Evolutionary conservation across 1,140 invertebrate species (phyloP).

Genomic region (Drosophila arawakana): DNA sequence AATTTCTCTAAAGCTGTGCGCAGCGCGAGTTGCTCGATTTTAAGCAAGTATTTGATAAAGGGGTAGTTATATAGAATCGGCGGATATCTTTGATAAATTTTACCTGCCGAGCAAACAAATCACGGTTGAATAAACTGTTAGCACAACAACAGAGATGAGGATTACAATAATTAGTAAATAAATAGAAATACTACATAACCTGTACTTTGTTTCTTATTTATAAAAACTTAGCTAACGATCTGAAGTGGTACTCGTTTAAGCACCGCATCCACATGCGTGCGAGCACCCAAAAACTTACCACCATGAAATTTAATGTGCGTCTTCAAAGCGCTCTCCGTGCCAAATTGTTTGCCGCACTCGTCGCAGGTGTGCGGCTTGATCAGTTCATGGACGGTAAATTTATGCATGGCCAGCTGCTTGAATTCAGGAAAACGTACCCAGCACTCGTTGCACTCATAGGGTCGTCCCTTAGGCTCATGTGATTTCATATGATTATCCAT

Average conservation of each 20-base stretch:
- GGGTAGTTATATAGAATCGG: background rate
- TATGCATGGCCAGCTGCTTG: conserved; percentile 77
- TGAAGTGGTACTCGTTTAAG: conserved; percentile 49
- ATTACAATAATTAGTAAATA: conserved; percentile 43
- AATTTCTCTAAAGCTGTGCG: background rate
- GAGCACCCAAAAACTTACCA: conserved; percentile 71
- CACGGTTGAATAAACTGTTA: conserved; percentile 60
- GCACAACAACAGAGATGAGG: conserved; percentile 44
- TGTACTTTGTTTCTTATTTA: conserved; percentile 9
- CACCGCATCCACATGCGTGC: conserved; percentile 63
- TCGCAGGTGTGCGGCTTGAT: conserved; percentile 77
- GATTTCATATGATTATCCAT: conserved; percentile 81
- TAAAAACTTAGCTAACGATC: conserved; percentile 39
- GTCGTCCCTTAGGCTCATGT: conserved; percentile 73
- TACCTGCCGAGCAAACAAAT: conserved; percentile 59
- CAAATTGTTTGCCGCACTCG: conserved; percentile 82
- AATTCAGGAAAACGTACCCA: conserved; percentile 74
- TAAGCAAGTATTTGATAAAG: background rate
- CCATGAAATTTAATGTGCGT: conserved; percentile 84
- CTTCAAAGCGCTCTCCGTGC: conserved; percentile 82
- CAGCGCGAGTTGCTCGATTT: conserved; percentile 12
- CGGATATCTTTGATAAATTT: background rate
- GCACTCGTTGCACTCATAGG: conserved; percentile 77
- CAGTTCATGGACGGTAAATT: conserved; percentile 76
- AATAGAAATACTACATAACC: conserved; percentile 13